A percentile compares a stretch with the other conserved stretches of the same genome.
Evolutionary conservation across 2,888 invertebrate genomes (phyloP).

Genomic region (Pomacea canaliculata): DNA sequence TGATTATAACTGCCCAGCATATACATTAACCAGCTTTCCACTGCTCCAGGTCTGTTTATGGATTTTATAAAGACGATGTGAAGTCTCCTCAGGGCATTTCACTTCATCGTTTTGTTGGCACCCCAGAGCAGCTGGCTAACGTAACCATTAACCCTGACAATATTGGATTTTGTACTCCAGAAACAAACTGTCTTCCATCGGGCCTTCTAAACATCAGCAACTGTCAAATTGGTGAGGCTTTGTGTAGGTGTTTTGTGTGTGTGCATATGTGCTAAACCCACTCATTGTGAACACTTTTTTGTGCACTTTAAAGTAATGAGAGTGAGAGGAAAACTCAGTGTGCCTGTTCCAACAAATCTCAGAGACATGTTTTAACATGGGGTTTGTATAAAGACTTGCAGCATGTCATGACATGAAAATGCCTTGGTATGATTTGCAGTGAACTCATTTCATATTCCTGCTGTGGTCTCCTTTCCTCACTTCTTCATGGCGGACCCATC

Average conservation of each 20-base stretch:
- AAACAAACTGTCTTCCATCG: conserved; percentile 52
- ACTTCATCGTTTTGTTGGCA: conserved; percentile 54
- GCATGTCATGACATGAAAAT: no score
- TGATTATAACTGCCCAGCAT: no score
- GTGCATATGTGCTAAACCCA: no score
- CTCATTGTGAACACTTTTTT: no score
- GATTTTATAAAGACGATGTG: conserved; percentile 45
- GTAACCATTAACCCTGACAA: conserved; percentile 60
- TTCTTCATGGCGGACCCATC: conserved; percentile 57
- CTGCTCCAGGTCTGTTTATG: conserved; percentile 53
- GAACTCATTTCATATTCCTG: conserved; percentile 56
- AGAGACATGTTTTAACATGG: no score
- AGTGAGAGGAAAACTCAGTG: no score
- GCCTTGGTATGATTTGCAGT: conserved; percentile 34
- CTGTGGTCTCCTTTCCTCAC: conserved; percentile 61
- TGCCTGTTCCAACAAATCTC: no score
- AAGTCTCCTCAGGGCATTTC: conserved; percentile 49
- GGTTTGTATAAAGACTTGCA: no score
- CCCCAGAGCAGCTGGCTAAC: conserved; percentile 47
- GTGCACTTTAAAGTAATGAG: no score
- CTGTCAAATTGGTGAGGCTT: conserved; percentile 35
- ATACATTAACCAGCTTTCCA: neutral
- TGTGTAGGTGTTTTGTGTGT: neutral
- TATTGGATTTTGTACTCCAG: conserved; percentile 64
- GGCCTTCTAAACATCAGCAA: conserved; percentile 59